Evolutionary conservation across 2,797 vertebrate species (phyloP).

Genomic region (Karalla daura): DNA sequence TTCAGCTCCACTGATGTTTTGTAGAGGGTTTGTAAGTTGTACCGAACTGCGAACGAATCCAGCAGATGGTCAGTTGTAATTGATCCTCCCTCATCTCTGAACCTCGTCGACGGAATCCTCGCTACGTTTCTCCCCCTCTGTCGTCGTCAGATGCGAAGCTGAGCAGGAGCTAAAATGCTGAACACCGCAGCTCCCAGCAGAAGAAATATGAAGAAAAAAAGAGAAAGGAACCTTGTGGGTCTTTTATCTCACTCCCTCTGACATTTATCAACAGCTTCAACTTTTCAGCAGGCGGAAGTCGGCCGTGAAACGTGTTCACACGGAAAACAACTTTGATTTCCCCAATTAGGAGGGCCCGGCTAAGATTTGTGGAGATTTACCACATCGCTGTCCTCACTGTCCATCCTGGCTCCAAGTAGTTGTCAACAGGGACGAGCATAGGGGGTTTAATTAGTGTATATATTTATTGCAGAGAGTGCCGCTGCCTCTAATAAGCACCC

Average conservation of each 20-base stretch:
- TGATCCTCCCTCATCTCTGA: conserved; percentile 6
- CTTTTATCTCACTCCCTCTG: background rate
- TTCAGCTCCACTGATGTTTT: conserved; percentile 8
- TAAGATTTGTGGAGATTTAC: background rate
- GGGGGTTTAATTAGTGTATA: conserved; percentile 40
- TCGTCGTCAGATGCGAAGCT: too few species aligned
- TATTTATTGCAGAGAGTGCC: conserved; percentile 1
- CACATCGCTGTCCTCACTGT: conserved; percentile 7
- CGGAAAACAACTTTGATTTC: background rate
- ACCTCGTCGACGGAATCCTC: background rate
- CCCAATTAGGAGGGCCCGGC: background rate
- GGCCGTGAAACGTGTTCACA: background rate
- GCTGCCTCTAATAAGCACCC: conserved; percentile 35
- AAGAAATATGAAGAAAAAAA: background rate
- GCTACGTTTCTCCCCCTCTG: background rate
- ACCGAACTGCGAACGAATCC: background rate
- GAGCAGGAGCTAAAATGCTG: background rate
- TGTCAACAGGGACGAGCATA: conserved; percentile 25
- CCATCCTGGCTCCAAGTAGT: conserved; percentile 1
- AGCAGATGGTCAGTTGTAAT: conserved; percentile 27
- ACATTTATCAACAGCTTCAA: background rate
- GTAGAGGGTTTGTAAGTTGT: background rate
- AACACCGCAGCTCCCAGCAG: background rate
- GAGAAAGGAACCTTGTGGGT: background rate
- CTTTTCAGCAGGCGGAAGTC: background rate